Percentiles rank a stretch among this genome's conserved stretches.
Conservation (phyloP, 1,140 invertebrate species). For the Aethina tumida region DNA sequence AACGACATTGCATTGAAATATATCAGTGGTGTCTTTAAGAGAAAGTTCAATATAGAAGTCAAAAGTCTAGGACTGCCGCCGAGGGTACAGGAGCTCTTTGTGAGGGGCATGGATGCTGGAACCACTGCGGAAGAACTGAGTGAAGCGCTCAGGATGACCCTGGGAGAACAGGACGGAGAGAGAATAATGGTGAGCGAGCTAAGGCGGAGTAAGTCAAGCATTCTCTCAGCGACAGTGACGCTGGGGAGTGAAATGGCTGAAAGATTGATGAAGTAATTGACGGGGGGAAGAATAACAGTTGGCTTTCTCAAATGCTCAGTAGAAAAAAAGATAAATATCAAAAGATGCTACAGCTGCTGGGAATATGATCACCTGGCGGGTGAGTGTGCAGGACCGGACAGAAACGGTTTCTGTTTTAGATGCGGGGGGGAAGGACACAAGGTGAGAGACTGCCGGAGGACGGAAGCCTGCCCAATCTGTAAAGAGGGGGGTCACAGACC, state of each 20-base stretch:
- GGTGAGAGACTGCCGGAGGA: constrained; percentile 5
- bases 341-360: constrained; percentile 12
- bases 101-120: no score
- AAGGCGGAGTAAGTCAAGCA: constrained; percentile 1
- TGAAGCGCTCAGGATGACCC: no score
- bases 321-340: constrained; percentile 6
- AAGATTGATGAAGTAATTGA: neutral
- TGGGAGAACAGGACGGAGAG: no score
- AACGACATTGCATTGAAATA: no score
- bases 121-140: no score
- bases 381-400: constrained; percentile 13
- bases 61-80: no score
- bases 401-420: constrained; percentile 5
- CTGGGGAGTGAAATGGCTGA: neutral
- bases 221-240: constrained; percentile 3
- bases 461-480: constrained; percentile 6
- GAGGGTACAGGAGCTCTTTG: no score
- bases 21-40: no score
- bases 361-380: constrained; percentile 6
- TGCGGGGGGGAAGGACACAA: constrained; percentile 9
- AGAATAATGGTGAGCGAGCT: no score
- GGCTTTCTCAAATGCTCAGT: constrained; percentile 8
- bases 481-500: no score
- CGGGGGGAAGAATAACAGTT: constrained; percentile 6
- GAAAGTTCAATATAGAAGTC: no score